Evolutionary conservation across 2,113 vertebrate species (phyloP).

Genomic region (Hippocampus comes): DNA sequence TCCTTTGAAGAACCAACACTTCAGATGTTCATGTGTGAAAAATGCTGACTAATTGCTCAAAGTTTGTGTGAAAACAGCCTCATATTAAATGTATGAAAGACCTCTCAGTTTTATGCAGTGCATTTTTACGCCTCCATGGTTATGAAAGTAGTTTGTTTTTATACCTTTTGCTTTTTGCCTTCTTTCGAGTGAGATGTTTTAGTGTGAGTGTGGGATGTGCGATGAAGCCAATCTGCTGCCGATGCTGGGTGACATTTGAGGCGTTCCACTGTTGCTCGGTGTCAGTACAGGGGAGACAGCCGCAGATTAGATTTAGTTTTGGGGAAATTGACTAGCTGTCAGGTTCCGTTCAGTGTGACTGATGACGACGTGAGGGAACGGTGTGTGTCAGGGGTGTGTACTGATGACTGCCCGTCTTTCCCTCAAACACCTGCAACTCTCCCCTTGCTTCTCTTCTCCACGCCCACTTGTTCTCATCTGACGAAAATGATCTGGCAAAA

Average conservation of each 20-base stretch:
- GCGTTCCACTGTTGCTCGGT: conserved; percentile 51
- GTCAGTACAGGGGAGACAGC: conserved; percentile 54
- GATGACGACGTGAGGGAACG: conserved; percentile 48
- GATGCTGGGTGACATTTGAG: conserved; percentile 44
- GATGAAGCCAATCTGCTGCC: conserved; percentile 51
- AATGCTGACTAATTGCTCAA: not conserved
- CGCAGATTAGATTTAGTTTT: conserved; percentile 69
- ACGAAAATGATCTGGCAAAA: conserved; percentile 36
- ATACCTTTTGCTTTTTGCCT: conserved; percentile 7
- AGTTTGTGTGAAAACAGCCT: conserved; percentile 1
- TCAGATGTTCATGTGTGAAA: conserved; percentile 1
- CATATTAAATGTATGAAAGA: not conserved
- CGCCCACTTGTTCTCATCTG: conserved; percentile 35
- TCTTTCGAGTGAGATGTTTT: not conserved
- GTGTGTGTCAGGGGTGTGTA: conserved; percentile 40
- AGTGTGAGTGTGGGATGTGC: conserved; percentile 16
- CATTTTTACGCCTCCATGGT: not conserved
- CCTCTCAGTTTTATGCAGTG: not conserved
- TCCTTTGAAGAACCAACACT: not conserved
- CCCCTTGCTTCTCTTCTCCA: conserved; percentile 5
- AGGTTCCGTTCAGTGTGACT: conserved; percentile 57
- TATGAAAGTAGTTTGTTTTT: conserved; percentile 12
- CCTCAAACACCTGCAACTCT: conserved; percentile 23
- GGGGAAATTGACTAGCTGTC: conserved; percentile 71
- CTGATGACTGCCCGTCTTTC: conserved; percentile 37